phyloP scores from a whole-genome alignment of 1,140 invertebrate species.

The Lepidurus arcticus region DNA sequence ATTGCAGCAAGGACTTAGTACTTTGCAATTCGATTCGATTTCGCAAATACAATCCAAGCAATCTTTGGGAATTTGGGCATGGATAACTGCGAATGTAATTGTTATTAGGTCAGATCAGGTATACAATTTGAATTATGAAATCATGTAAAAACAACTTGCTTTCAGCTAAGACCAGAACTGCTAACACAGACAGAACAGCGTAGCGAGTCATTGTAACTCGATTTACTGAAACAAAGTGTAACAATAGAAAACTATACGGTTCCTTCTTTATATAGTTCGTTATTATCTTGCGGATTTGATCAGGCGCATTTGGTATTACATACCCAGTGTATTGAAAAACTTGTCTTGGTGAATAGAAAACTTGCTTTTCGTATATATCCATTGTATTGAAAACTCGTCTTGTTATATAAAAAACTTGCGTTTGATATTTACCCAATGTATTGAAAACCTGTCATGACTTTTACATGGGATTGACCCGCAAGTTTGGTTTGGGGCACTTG shows the following conservation, averaged over 20 bases:
- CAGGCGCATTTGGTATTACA: too few species aligned
- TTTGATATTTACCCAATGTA: background rate
- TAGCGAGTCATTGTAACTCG: background rate
- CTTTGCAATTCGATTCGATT: background rate
- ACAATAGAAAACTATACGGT: background rate
- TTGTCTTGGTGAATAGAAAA: too few species aligned
- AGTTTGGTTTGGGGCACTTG: background rate
- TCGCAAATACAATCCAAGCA: constrained; percentile 2
- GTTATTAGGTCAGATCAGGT: background rate
- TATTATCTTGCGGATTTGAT: too few species aligned
- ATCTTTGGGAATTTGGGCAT: background rate
- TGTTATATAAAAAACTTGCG: background rate
- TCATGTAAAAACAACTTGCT: background rate
- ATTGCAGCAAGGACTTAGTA: background rate
- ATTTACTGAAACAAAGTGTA: background rate
- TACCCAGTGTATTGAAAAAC: too few species aligned
- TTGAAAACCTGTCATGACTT: background rate
- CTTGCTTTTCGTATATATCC: too few species aligned
- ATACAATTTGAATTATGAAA: background rate
- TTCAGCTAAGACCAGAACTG: background rate
- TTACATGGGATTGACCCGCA: background rate
- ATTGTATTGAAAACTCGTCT: too few species aligned
- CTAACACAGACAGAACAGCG: background rate
- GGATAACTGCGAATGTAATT: background rate
- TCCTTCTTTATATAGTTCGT: background rate